Base-by-base conservation (phyloP, 2,113 vertebrate genomes). In the Trogon melanurus region DNA sequence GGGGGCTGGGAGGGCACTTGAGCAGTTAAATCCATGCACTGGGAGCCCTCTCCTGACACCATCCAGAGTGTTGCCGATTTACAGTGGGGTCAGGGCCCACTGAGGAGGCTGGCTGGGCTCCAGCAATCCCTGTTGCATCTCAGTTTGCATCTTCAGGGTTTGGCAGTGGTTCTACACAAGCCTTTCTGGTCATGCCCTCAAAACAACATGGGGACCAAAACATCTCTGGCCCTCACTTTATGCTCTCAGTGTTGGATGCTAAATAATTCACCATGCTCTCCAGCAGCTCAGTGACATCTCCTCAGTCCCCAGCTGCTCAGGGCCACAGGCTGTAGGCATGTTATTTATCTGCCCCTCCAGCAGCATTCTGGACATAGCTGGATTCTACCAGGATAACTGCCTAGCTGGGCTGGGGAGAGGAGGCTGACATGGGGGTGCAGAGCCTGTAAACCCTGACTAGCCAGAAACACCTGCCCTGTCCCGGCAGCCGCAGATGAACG, bases 81-180 rank as follows among this genome's bases (percentile, higher is more conserved):
- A 20, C 0, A 41, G 0, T 7, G 11, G n/a, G 3, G 5, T 51
- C 4, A 5, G 22, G 16, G 6, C 3, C 17, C 6, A 16, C 50
- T 25, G 27, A 57, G 32, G 27, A 58, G 22, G 10, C 34, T 56
- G 54, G 10, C 14, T 47, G 38, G 26, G 20, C 21, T 50, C 61
- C 61, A 62, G 30, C 17, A 62, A 30, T 44, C 34, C n/a, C 20
- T 4, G 38, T 13, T 67, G 23, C 54, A 86, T 74, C 61, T 36
- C 21, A 27, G 27, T 47, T 67, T 32, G n/a, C 32, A 48, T 18
- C 38, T 67, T 36, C 7, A 15, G 60, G 1, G 3, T 9, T 29
- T 0, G 0, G n/a, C 29, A 1, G 0, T 27, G 29, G 21, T 75
- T 30, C 17, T 81, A 6, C 62, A 16, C 20, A 5, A 2, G 16